A percentile compares a stretch with the other conserved stretches of the same genome.
These are phyloP conservation scores for Prolemur simus DNA, from an alignment of 2,113 vertebrate genomes.

Conservation along the genomic window DNA sequence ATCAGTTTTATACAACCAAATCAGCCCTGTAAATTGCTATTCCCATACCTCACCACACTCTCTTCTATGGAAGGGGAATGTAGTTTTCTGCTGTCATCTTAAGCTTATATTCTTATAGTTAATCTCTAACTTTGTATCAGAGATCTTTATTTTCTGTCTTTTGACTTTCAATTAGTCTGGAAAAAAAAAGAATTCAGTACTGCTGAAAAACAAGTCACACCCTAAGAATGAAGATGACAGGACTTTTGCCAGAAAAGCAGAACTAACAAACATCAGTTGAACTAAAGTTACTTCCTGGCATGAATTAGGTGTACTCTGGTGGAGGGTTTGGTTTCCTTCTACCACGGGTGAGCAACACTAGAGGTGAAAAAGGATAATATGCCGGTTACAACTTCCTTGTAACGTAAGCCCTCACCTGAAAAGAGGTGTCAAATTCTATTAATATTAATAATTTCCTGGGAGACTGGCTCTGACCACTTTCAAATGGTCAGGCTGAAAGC, in stretches of 20 bases:
- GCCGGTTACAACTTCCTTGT: neutral
- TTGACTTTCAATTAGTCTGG: conserved; percentile 58
- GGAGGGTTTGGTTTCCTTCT: neutral
- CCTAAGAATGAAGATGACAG: neutral
- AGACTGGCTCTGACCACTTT: neutral
- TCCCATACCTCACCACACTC: neutral
- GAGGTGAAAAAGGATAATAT: conserved; percentile 43
- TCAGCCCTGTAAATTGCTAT: neutral
- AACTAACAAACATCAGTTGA: conserved; percentile 45
- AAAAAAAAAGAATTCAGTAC: conserved; percentile 1
- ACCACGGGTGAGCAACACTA: neutral
- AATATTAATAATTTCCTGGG: neutral
- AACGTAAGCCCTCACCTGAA: neutral
- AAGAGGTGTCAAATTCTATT: neutral
- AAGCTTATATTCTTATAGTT: conserved; percentile 7
- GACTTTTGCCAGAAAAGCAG: conserved; percentile 22
- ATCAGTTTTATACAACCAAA: neutral
- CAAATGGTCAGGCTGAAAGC: rapidly evolving
- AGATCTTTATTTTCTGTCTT: conserved; percentile 69
- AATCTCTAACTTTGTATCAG: too few relatives aligned
- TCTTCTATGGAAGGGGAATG: neutral
- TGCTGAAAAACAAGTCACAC: conserved; percentile 50
- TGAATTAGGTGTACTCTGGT: rapidly evolving
- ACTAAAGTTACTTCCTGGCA: conserved; percentile 69
- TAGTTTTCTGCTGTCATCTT: neutral